phyloP scores from a whole-genome alignment of 2,888 invertebrate genomes.

The Marronus borbonicus region DNA sequence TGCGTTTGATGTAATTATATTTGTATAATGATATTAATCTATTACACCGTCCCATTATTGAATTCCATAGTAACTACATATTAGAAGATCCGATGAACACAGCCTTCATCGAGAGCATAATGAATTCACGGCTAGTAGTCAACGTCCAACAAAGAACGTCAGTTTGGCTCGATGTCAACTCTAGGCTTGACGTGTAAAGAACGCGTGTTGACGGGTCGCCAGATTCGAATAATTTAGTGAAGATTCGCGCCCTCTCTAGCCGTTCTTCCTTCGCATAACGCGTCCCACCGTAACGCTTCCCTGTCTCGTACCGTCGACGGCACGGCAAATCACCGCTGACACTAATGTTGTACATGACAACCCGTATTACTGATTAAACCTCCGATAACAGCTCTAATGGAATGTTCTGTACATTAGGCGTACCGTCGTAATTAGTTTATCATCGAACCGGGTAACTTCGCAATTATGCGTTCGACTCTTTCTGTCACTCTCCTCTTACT shows the following conservation, averaged over 20 bases:
- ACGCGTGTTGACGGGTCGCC: slow-evolving; percentile 25
- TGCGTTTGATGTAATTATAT: too few relatives aligned
- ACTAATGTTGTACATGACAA: slow-evolving; percentile 70
- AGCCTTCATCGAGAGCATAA: background rate
- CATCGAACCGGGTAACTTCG: slow-evolving; percentile 66
- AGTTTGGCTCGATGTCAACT: slow-evolving; percentile 5
- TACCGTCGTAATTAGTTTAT: slow-evolving; percentile 67
- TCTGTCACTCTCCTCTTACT: background rate
- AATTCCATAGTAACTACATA: too few relatives aligned
- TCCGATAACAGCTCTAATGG: slow-evolving; percentile 70
- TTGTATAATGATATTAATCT: too few relatives aligned
- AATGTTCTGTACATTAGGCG: slow-evolving; percentile 67
- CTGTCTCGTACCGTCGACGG: slow-evolving; percentile 62
- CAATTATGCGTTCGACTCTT: slow-evolving; percentile 61
- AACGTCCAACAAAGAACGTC: background rate
- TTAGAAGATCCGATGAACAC: background rate
- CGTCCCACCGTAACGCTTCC: slow-evolving; percentile 53
- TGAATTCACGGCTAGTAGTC: slow-evolving; percentile 11
- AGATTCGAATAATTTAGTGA: slow-evolving; percentile 22
- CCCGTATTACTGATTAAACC: slow-evolving; percentile 69
- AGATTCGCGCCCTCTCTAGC: slow-evolving; percentile 22
- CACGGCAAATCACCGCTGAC: slow-evolving; percentile 67
- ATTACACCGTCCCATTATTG: too few relatives aligned
- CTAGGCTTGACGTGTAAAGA: slow-evolving; percentile 17
- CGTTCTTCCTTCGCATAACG: background rate